Percentiles rank a stretch among this genome's conserved stretches.
phyloP scores from a whole-genome alignment of 2,888 invertebrate genomes.

The Diabrotica balteata region DNA sequence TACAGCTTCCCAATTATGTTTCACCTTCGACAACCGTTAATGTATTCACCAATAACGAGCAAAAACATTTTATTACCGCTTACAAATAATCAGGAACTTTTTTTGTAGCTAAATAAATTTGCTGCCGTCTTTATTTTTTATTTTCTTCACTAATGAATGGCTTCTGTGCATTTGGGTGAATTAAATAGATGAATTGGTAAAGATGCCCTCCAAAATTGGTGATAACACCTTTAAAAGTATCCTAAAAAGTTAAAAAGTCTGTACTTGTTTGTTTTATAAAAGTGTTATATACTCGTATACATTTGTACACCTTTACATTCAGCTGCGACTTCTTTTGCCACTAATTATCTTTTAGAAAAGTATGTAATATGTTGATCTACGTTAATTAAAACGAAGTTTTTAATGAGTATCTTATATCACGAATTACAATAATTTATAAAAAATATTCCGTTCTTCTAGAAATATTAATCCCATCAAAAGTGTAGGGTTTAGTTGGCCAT shows the following conservation, averaged over 20 bases:
- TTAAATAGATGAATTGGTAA: slow-evolving; percentile 32
- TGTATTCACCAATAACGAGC: slow-evolving; percentile 28
- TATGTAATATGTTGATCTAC: too few relatives aligned
- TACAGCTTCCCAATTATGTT: slow-evolving; percentile 14
- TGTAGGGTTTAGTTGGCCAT: too few relatives aligned
- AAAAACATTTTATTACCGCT: slow-evolving; percentile 18
- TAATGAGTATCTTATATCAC: too few relatives aligned
- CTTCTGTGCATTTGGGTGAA: slow-evolving; percentile 23
- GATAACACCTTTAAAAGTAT: slow-evolving; percentile 34
- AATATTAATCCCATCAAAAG: too few relatives aligned
- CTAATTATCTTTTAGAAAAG: too few relatives aligned
- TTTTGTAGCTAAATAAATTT: slow-evolving; percentile 20
- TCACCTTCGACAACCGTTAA: slow-evolving; percentile 19
- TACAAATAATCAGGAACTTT: slow-evolving; percentile 21
- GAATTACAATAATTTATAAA: too few relatives aligned
- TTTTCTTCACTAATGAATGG: slow-evolving; percentile 29
- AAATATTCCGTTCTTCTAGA: too few relatives aligned
- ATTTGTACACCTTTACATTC: too few relatives aligned
- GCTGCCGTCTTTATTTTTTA: slow-evolving; percentile 13
- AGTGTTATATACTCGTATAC: too few relatives aligned
- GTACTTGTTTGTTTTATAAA: too few relatives aligned
- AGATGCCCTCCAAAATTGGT: slow-evolving; percentile 35
- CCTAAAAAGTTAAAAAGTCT: slow-evolving; percentile 7
- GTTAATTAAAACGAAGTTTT: too few relatives aligned
- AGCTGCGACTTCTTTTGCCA: too few relatives aligned